Evolutionary conservation across 2,888 invertebrate species (phyloP), one percentile per base, ranked within the genome.

Genomic region (Meta bourneti): DNA sequence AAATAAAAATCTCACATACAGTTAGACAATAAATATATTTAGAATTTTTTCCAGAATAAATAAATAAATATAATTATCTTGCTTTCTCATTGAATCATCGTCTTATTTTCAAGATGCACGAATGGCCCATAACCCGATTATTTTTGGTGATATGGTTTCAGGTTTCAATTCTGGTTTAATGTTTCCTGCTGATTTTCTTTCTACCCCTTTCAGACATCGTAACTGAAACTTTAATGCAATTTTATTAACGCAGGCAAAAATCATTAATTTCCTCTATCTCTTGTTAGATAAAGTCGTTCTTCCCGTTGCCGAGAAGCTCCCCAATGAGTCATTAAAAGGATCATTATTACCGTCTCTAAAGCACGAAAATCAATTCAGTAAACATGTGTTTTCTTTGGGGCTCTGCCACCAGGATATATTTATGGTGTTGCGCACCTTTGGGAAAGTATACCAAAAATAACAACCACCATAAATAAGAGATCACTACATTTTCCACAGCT

Each of bases 191-290:
- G 61, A 61, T 9, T 34, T 34, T 34, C 34, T 34, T 34, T 61
- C 61, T 9, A 34, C 8, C 7, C 61, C 61, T 9, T 9, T 11
- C 61, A 61, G 61, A 61, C 61, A 61, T 11, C 11, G 61, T 61
- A 61, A 61, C 7, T 61, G 61, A 11, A 61, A 61, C 61, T 61
- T 61, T 61, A 61, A 61, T 61, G 61, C 61, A 61, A 61, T 9
- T 61, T 61, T 61, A 61, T 61, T 61, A 61, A 61, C 61, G 61
- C 61, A 61, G 61, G 61, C 13, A 61, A 34, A 61, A 61, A 61
- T 61, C 61, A 61, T 61, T 61, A 61, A 61, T 61, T 61, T 61
- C 61, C 61, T 61, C 61, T 61, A 61, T 61, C 61, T 61, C 61
- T 61, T 16, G 13, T 16, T 11, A 61, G 61, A 61, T 61, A 16